These are phyloP conservation scores for Drosophila formosana DNA, from an alignment of 2,888 invertebrate genomes.

Conservation along the genomic window DNA sequence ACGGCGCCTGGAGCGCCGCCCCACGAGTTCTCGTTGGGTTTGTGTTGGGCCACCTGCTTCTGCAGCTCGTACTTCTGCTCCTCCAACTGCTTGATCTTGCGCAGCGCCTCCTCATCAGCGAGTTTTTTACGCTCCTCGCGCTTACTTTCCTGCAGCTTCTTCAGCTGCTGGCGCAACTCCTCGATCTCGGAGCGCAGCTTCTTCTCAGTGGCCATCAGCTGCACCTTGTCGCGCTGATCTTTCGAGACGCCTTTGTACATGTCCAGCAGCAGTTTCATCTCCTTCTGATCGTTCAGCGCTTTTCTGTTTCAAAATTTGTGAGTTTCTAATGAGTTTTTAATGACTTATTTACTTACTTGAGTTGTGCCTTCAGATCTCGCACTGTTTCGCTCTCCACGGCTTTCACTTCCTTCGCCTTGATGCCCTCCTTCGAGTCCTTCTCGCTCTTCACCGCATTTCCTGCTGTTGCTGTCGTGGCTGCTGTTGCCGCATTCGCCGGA, in stretches of 20 bases:
- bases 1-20: constrained; percentile 56
- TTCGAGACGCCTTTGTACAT: constrained; percentile 99
- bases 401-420: constrained; percentile 88
- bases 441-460: constrained; percentile 87
- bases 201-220: constrained; percentile 97
- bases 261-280: constrained; percentile 96
- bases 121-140: constrained; percentile 95
- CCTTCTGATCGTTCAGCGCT: constrained; percentile 96
- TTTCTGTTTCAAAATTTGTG: constrained; percentile 87
- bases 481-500: constrained; percentile 84
- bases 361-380: constrained; percentile 93
- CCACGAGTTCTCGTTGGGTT: constrained; percentile 86
- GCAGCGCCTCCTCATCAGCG: constrained; percentile 97
- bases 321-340: neutral
- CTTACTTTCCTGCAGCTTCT: constrained; percentile 96
- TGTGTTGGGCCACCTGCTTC: constrained; percentile 94
- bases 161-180: constrained; percentile 93
- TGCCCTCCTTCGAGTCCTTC: constrained; percentile 88
- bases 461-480: constrained; percentile 83
- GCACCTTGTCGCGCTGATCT: constrained; percentile 97
- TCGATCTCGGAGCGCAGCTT: constrained; percentile 96
- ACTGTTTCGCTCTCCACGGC: constrained; percentile 87
- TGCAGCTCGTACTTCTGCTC: constrained; percentile 96
- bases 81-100: constrained; percentile 97
- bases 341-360: constrained; percentile 89